phyloP scores from a whole-genome alignment of 1,140 invertebrate species.

The Drosophila lowei region DNA sequence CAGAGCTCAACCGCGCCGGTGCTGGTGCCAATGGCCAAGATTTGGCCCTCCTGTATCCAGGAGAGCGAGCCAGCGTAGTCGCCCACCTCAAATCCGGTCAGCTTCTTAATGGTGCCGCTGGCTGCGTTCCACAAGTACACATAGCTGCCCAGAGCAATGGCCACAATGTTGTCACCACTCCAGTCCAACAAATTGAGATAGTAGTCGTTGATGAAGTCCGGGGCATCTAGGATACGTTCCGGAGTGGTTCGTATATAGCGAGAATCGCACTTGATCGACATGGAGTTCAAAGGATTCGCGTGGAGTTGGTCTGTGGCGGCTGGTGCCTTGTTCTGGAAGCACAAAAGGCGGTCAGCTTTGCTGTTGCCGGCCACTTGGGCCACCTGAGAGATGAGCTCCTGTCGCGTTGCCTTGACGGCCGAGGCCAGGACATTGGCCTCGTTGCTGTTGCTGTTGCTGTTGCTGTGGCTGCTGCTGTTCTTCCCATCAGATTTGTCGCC shows the following conservation, averaged over 20 bases:
- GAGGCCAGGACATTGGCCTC: slow-evolving; percentile 73
- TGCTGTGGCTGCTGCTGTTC: slow-evolving; percentile 83
- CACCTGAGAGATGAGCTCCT: slow-evolving; percentile 88
- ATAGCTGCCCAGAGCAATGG: slow-evolving; percentile 92
- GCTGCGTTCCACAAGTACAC: slow-evolving; percentile 98
- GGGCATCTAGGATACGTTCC: slow-evolving; percentile 97
- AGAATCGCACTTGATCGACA: slow-evolving; percentile 88
- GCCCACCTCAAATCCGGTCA: slow-evolving; percentile 90
- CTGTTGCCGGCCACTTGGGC: slow-evolving; percentile 88
- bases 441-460: slow-evolving; percentile 83
- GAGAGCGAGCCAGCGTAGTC: slow-evolving; percentile 94
- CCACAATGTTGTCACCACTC: slow-evolving; percentile 96
- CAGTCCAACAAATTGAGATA: slow-evolving; percentile 99
- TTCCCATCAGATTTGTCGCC: slow-evolving; percentile 84
- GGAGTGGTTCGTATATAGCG: slow-evolving; percentile 96
- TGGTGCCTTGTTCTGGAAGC: slow-evolving; percentile 93
- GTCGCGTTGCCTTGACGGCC: slow-evolving; percentile 83
- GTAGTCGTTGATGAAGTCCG: slow-evolving; percentile 98
- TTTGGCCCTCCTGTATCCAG: slow-evolving; percentile 96
- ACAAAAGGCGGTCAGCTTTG: slow-evolving; percentile 65
- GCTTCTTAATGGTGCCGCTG: slow-evolving; percentile 93
- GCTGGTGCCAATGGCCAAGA: slow-evolving; percentile 94
- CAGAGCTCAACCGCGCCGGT: slow-evolving; percentile 89
- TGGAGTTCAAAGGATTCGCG: slow-evolving; percentile 92
- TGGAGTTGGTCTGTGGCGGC: slow-evolving; percentile 91